phyloP scores from a whole-genome alignment of 2,113 vertebrate genomes.

The Willisornis vidua region DNA sequence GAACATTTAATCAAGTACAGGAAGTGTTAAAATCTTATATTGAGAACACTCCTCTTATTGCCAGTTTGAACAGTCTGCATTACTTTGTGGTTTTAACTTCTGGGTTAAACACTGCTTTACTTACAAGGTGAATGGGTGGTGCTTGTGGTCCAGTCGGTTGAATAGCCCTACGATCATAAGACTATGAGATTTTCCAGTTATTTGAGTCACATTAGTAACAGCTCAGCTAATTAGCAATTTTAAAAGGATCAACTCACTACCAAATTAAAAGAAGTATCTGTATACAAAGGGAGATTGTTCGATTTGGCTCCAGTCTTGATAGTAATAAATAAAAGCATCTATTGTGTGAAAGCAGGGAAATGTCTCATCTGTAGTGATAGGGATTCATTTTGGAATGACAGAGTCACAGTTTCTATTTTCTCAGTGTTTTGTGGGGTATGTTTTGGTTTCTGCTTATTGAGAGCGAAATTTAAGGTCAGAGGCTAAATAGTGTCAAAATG shows the following conservation, averaged over 20 bases:
- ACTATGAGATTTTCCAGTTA: conserved; percentile 29
- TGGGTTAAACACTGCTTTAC: neutral
- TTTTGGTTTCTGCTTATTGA: conserved; percentile 54
- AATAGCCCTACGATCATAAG: conserved; percentile 15
- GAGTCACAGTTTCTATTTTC: conserved; percentile 49
- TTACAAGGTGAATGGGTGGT: neutral
- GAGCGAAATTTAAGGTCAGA: conserved; percentile 49
- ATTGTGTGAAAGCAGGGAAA: conserved; percentile 41
- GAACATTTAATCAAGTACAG: neutral
- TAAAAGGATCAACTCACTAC: conserved; percentile 12
- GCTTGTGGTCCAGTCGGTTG: neutral
- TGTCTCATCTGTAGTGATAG: conserved; percentile 25
- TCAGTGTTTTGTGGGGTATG: conserved; percentile 30
- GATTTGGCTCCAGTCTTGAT: conserved; percentile 16
- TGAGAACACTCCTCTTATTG: neutral
- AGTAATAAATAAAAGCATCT: conserved; percentile 61
- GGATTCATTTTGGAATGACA: conserved; percentile 61
- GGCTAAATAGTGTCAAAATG: conserved; percentile 45
- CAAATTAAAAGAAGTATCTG: conserved; percentile 50
- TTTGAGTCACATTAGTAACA: conserved; percentile 36
- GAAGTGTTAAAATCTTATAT: neutral
- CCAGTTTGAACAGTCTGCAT: neutral
- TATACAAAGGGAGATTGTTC: conserved; percentile 51
- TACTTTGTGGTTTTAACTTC: neutral
- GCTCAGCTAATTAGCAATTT: conserved; percentile 52